phyloP scores from a whole-genome alignment of 2,888 invertebrate species.

The Muscina levida region DNA sequence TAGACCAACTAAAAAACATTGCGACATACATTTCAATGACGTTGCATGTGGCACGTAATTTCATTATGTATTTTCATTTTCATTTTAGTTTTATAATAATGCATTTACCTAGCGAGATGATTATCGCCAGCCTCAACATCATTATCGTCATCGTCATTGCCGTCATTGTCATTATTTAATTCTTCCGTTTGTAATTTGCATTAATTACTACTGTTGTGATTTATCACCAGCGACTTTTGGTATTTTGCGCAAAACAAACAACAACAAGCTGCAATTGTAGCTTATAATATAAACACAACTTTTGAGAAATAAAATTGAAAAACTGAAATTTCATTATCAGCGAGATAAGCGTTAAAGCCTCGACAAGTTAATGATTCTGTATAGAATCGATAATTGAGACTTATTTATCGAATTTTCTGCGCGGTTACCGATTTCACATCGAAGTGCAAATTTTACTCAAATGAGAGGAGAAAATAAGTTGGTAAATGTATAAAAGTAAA shows the following conservation, averaged over 20 bases:
- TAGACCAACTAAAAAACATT: neutral
- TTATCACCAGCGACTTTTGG: conserved; percentile 5
- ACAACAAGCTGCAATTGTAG: neutral
- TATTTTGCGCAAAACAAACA: neutral
- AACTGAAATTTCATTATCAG: too few species aligned
- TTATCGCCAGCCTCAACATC: conserved; percentile 9
- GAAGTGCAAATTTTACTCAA: neutral
- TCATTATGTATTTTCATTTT: conserved; percentile 33
- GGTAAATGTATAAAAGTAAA: too few species aligned
- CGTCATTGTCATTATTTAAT: conserved; percentile 32
- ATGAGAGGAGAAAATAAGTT: too few species aligned
- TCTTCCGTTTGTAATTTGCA: conserved; percentile 45
- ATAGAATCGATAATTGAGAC: neutral
- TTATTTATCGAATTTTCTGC: too few species aligned
- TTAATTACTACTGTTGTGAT: conserved; percentile 44
- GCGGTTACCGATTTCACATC: conserved; percentile 2
- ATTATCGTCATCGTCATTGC: neutral
- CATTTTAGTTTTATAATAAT: conserved; percentile 3
- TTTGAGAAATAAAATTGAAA: too few species aligned
- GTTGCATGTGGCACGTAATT: conserved; percentile 59
- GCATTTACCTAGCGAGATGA: too few species aligned
- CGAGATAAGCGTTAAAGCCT: too few species aligned
- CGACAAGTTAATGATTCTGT: too few species aligned
- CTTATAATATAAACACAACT: too few species aligned
- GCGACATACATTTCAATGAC: conserved; percentile 46